Base-by-base conservation (phyloP, 2,888 invertebrate species). In the Toxonevra muliebris region DNA sequence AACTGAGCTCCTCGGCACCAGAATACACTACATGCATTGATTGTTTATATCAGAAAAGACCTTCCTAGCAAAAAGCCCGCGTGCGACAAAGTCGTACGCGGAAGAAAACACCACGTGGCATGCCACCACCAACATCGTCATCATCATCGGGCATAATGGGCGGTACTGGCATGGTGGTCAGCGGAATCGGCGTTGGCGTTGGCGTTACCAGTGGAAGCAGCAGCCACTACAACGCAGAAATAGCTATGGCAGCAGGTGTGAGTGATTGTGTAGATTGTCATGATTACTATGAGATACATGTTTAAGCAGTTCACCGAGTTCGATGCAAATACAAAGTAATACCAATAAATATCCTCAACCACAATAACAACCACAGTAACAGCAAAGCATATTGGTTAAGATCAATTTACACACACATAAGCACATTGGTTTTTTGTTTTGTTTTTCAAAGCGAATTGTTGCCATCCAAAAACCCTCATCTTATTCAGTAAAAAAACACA, bases 1-100 rank as follows among this genome's bases (percentile, higher is more conserved):
- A 79, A 69, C 66, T 81, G 17, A 82, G 82, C 74, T 81, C 82
- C 12, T 82, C 82, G 50, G 86, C 88, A 13, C 88, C 91, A 66
- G 91, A 91, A 73, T 89, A 90, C 68, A 90, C 91, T 58, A 91
- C 91, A 40, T 92, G 92, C 85, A 91, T 91, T 75, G 91, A 92
- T 79, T 92, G 92, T 80, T 88, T 91, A 83, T 88, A 91, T 54
- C 90, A 91, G 68, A 87, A 86, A 74, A 87, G 88, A 84, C 86
- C 87, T 75, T 89, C 89, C 88, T 89, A 90, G 89, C 89, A 90
- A 87, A 90, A 87, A 88, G 88, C 87, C 86, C 85, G 86, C 82
- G 86, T 84, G 78, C 86, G 84, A 75, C 89, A 87, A 86, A 89
- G 89, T 87, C 89, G 89, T 87, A 88, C 88, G 87, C 89, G 89